Conservation (phyloP, 1,140 invertebrate genomes). For the Dendrolimus kikuchii region DNA sequence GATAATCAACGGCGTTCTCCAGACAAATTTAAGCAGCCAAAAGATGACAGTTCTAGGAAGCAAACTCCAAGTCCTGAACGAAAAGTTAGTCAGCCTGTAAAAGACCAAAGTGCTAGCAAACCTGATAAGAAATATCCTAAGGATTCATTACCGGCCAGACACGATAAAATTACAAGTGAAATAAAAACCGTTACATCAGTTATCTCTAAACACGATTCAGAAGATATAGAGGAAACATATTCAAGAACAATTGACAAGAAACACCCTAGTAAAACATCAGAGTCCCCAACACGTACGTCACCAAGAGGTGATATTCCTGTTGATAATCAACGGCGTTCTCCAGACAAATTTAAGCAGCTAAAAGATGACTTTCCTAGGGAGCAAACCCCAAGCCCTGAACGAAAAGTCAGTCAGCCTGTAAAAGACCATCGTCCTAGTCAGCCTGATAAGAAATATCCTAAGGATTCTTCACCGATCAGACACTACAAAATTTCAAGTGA, state of each 20-base stretch:
- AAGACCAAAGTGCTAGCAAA: not conserved
- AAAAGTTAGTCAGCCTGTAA: not conserved
- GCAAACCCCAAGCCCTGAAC: slow-evolving; percentile 3
- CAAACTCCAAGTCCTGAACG: not conserved
- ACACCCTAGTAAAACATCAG: slow-evolving; percentile 3
- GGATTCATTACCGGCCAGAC: slow-evolving; percentile 1
- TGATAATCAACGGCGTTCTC: too few species aligned
- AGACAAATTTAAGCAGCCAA: not conserved
- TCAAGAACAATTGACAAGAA: not conserved
- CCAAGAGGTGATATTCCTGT: too few species aligned
- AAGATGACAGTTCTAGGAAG: not conserved
- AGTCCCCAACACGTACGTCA: not conserved
- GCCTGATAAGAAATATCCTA: too few species aligned
- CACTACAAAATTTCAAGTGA: too few species aligned
- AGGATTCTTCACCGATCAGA: too few species aligned
- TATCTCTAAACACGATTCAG: slow-evolving; percentile 6
- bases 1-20: not conserved
- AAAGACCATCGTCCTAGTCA: too few species aligned
- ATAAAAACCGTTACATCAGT: slow-evolving; percentile 9
- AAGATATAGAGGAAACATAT: not conserved
- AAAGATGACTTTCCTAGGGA: not conserved
- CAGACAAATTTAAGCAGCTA: not conserved
- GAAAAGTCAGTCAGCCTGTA: slow-evolving; percentile 5
- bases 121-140: slow-evolving; percentile 5
- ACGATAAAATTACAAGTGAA: slow-evolving; percentile 5